Base-by-base conservation (phyloP, 2,888 invertebrate genomes). In the Lypha dubia region DNA sequence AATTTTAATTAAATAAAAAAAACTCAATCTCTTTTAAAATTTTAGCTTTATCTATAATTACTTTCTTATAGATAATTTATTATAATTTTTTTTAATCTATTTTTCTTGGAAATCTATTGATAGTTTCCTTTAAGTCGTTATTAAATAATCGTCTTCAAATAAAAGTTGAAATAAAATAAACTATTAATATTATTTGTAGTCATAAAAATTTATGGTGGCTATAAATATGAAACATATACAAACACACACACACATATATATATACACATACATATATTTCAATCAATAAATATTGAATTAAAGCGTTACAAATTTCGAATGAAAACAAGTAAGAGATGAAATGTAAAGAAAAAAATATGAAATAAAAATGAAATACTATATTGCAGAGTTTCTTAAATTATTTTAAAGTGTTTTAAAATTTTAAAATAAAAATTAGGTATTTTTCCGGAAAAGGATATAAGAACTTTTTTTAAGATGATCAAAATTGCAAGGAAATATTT, bases 281-380 rank as follows among this genome's bases (percentile, higher is more conserved):
- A 81, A 81, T 84, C 84, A 84, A 84, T 84, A 84, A 74, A 79
- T 81, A 74, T 68, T 17, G 63, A 81, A 79, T 81, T 84, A 70
- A 77, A 79, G 81, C 81, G 77, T 81, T 71, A 60, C 44, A 53
- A 58, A 74, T 13, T 24, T 62, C 60, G 62, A 67, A 44, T 70
- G 68, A 79, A 58, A 63, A 20, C 49, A 5, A n/a, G 73, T 9
- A 56, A 62, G n/a, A 68, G 28, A 76, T 84, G 68, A 77, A 77
- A 62, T 60, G 46, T 49, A 53, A 68, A n/a, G n/a, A n/a, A n/a
- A n/a, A 68, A 73, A 84, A 84, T 63, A 68, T 73, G 44, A 84
- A 81, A 81, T 77, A 74, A 65, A 73, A 74, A 53, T 35, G 35
- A 71, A 71, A 58, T 44, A 49, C 70, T 46, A 56, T 20, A 17